Evolutionary conservation across 2,113 vertebrate genomes (phyloP).

Genomic region (Coptodon bakossiorum): DNA sequence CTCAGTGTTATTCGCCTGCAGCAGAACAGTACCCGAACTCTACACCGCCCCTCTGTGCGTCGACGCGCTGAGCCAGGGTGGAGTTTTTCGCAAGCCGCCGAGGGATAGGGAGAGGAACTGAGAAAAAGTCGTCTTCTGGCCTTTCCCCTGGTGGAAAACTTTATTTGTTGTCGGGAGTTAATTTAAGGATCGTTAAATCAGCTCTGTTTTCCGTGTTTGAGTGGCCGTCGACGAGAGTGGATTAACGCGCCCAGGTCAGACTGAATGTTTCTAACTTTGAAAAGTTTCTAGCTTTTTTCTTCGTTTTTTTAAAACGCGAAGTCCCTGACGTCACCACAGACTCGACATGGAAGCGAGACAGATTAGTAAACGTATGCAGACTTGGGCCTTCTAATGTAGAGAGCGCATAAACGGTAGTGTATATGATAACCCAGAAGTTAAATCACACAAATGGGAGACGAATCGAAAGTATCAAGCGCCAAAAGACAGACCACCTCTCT

Average conservation of each 20-base stretch:
- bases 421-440: neutral
- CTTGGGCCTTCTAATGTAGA: neutral
- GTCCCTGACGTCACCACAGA: constrained; percentile 41
- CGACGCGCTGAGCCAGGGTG: constrained; percentile 35
- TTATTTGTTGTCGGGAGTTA: neutral
- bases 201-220: neutral
- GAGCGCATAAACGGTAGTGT: neutral
- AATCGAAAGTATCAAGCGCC: neutral
- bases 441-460: neutral
- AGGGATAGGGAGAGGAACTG: constrained; percentile 48
- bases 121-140: constrained; percentile 31
- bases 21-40: neutral
- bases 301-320: neutral
- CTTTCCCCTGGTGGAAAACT: neutral
- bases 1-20: neutral
- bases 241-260: constrained; percentile 41
- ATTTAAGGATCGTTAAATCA: neutral
- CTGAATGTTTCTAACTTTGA: neutral
- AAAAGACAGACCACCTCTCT: neutral
- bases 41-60: constrained; percentile 18
- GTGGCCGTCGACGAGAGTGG: neutral
- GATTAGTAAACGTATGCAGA: neutral
- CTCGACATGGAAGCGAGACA: constrained; percentile 6
- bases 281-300: constrained; percentile 36
- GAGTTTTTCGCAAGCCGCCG: constrained; percentile 18